phyloP scores from a whole-genome alignment of 2,113 vertebrate species.

The Marmota flaviventris region DNA sequence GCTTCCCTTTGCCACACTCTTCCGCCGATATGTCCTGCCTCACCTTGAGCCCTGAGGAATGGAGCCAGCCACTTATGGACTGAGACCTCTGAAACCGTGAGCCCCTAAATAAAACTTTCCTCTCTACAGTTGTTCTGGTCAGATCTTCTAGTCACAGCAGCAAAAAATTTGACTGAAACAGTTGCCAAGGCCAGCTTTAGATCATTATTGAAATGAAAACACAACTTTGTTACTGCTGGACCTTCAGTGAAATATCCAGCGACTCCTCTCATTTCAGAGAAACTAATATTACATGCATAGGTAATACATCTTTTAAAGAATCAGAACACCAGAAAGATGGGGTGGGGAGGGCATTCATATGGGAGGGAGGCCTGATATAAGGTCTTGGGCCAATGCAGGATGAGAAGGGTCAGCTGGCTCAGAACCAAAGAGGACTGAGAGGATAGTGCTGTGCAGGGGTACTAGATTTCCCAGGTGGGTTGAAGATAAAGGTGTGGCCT shows the following conservation, averaged over 20 bases:
- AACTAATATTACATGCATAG: not conserved
- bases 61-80: no score
- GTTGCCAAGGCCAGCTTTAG: not conserved
- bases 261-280: not conserved
- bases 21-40: no score
- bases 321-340: not conserved
- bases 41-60: no score
- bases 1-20: no score
- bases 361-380: not conserved
- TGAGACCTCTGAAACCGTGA: no score
- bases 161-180: no score
- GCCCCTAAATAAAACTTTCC: no score
- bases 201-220: conserved; percentile 7
- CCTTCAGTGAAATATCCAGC: not conserved
- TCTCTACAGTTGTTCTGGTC: no score
- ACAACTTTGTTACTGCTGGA: not conserved
- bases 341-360: not conserved
- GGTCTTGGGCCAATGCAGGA: not conserved
- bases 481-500: not conserved
- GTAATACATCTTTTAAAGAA: conserved; percentile 8
- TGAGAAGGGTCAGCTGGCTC: not conserved
- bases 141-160: no score
- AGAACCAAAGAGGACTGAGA: not conserved
- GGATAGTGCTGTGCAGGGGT: not conserved
- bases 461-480: not conserved